Evolutionary conservation across 2,888 invertebrate genomes (phyloP), one percentile per base, ranked within the genome.

Genomic region (Sipha maydis): DNA sequence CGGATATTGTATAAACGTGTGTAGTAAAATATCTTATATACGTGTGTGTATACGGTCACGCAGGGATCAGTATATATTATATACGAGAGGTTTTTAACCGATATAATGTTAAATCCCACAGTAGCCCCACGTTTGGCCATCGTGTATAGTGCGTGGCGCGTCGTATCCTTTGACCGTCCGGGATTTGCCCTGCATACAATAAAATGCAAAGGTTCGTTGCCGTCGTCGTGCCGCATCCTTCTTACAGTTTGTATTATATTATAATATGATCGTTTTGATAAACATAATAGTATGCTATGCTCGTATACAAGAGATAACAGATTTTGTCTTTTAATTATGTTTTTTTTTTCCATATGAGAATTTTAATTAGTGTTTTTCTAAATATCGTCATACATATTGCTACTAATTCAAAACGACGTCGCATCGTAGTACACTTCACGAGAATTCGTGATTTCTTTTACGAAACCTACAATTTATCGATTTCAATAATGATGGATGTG

Each of bases 51-150:
- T 56, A 77, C 48, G 41, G 41, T 41, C 85, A 69, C 14, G 85
- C 41, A 48, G 69, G 82, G 69, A 82, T 82, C 82, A 48, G 82
- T 5, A 17, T 69, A 19, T 21, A 19, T 79, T 21, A 61, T 61
- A 61, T 7, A 41, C 11, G 73, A 83, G 34, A 73, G 83, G 71
- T 73, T 83, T 83, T 69, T 78, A 48, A 85, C 85, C 85, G 85
- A 85, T 77, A 75, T 85, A 85, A 48, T 71, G 71, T 41, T 41
- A 41, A 54, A 34, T 82, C 69, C 82, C 82, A 41, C 67, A 82
- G 82, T 69, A 56, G 56, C 25, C 54, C 48, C 48, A 48, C 48
- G 48, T 78, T 78, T 31, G 77, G 38, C 56, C 79, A 25, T 17
- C 31, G 48, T 31, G 31, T 79, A 25, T 79, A 28, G 73, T 31